Conservation (phyloP, 2,888 invertebrate species). For the Megaustenia siamemsis region DNA sequence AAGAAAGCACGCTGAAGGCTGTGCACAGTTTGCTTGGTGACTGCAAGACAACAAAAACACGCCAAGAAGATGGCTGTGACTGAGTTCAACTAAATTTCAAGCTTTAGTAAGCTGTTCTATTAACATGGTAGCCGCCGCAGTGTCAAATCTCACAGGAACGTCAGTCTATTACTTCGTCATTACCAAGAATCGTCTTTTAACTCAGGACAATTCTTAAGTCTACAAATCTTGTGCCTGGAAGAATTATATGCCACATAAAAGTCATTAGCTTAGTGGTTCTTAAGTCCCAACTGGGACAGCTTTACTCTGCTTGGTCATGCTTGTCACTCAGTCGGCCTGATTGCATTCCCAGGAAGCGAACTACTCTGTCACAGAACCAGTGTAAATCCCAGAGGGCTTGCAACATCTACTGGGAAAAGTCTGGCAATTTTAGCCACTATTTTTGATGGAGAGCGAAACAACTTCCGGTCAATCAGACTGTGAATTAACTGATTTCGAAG, state of each 20-base stretch:
- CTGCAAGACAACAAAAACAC: no score
- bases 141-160: not conserved
- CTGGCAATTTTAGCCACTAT: not conserved
- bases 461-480: conserved; percentile 9
- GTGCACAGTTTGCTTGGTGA: no score
- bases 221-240: conserved; percentile 4
- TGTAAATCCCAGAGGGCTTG: not conserved
- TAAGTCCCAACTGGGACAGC: conserved; percentile 7
- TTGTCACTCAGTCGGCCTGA: conserved; percentile 6
- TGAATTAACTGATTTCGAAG: not conserved
- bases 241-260: not conserved
- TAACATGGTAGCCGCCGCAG: not conserved
- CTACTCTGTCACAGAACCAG: conserved; percentile 7
- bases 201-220: not conserved
- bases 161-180: not conserved
- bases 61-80: no score
- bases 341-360: not conserved
- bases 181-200: not conserved
- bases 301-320: conserved; percentile 9
- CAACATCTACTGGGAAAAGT: not conserved
- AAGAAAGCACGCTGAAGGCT: no score
- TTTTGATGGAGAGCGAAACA: not conserved
- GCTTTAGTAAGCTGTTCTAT: no score
- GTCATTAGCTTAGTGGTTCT: conserved; percentile 26
- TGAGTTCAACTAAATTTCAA: no score